Percentiles rank a stretch among this genome's conserved stretches.
Conservation (phyloP, 2,113 vertebrate species). For the Xiphophorus hellerii region DNA sequence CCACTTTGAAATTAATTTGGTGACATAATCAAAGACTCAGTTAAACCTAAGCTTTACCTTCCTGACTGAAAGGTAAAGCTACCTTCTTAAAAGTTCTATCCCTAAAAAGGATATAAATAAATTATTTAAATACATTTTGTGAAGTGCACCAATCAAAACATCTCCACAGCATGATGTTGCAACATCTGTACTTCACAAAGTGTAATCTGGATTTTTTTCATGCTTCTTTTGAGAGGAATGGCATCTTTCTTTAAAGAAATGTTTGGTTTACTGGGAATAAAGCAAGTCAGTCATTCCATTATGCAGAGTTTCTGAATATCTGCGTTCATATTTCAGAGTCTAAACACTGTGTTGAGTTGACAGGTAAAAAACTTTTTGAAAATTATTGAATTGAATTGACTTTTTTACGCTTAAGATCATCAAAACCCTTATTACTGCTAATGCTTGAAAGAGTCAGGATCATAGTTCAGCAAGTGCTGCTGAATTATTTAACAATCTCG, state of each 20-base stretch:
- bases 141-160: background rate
- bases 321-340: background rate
- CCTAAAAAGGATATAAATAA: no score
- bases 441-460: no score
- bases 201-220: background rate
- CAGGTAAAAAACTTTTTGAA: no score
- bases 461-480: background rate
- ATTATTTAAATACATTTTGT: background rate
- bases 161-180: background rate
- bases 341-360: background rate
- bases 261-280: background rate
- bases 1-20: background rate
- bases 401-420: background rate
- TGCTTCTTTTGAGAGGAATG: background rate
- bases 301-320: background rate
- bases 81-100: no score
- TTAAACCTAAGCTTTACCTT: background rate
- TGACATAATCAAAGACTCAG: background rate
- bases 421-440: no score
- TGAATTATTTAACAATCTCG: conserved; percentile 43
- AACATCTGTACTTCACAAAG: background rate
- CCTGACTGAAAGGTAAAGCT: no score
- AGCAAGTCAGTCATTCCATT: background rate
- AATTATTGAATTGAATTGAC: background rate
- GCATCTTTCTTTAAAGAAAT: background rate